Evolutionary conservation across 2,113 vertebrate genomes (phyloP), one percentile per base, ranked within the genome.

Genomic region (Acanthochromis polyacanthus): DNA sequence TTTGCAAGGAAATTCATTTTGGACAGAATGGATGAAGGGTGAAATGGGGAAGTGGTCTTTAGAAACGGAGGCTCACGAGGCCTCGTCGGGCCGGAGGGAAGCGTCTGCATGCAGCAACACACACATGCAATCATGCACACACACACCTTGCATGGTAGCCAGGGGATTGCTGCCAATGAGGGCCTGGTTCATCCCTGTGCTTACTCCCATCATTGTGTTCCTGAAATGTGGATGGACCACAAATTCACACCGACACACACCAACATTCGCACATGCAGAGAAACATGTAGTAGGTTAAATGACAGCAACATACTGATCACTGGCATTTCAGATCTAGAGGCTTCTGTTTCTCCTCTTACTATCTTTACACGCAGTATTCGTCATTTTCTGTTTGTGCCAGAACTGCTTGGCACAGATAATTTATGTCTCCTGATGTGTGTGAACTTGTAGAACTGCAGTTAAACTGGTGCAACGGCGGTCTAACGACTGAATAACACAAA

Each of bases 91-190:
- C 73, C 55, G 19, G 23, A 71, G 63, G 53, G 59, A 51, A 17
- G 32, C 17, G 60, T 0, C 56, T 16, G 67, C 62, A 75, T 57
- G 75, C 75, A 43, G 40, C 40, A 43, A 73, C 55, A 4, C 0
- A 52, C 59, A 66, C 25, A 19, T 55, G 51, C 32, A 5, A n/a
- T 75, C 40, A 17, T 65, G 78, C 52, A 5, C 63, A 79, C 92
- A 96, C 96, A 93, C 92, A 97, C 96, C 96, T 97, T 97, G 96
- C 92, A 97, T 97, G 89, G 96, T 97, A 89, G 96, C 96, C 95
- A 97, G 92, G 80, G 96, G 95, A 92, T 95, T 96, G 94, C 91
- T 95, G 88, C 96, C 93, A 90, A 97, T 95, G 81, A 97, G 95
- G 78, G 96, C 95, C 88, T 95, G 95, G 94, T 94, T 97, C 93